phyloP scores from a whole-genome alignment of 2,888 invertebrate genomes.

The Chrysolina haemoptera region DNA sequence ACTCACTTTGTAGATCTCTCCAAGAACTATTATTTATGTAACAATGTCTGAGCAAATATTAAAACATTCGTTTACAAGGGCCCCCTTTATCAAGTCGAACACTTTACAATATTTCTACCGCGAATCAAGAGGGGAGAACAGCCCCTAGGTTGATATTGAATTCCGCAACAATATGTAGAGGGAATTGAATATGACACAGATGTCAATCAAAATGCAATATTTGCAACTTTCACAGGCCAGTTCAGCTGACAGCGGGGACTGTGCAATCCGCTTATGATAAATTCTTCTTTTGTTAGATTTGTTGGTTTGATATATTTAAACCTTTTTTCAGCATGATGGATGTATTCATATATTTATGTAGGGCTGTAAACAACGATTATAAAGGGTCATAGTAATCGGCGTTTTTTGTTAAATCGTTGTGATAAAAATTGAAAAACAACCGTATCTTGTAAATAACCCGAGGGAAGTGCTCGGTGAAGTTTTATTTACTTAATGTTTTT shows the following conservation, averaged over 20 bases:
- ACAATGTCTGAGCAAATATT: slow-evolving; percentile 16
- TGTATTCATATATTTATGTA: not conserved
- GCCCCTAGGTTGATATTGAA: slow-evolving; percentile 54
- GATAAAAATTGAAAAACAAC: too few relatives aligned
- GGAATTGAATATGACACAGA: slow-evolving; percentile 60
- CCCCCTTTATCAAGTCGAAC: slow-evolving; percentile 37
- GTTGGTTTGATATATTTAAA: not conserved
- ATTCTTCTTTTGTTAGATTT: slow-evolving; percentile 3
- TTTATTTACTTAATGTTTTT: too few relatives aligned
- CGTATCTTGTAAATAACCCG: too few relatives aligned
- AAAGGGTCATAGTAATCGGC: not conserved
- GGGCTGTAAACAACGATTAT: not conserved
- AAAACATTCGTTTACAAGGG: slow-evolving; percentile 34
- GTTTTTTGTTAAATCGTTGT: too few relatives aligned
- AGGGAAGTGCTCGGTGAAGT: too few relatives aligned
- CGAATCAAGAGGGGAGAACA: slow-evolving; percentile 44
- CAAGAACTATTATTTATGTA: not conserved
- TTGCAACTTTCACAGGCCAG: slow-evolving; percentile 62
- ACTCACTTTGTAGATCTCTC: too few relatives aligned
- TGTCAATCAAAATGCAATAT: slow-evolving; percentile 64
- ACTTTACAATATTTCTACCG: slow-evolving; percentile 51
- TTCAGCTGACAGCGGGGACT: slow-evolving; percentile 58
- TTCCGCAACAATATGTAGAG: slow-evolving; percentile 59
- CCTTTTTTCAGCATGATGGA: not conserved
- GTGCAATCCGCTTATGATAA: slow-evolving; percentile 42